phyloP scores from a whole-genome alignment of 2,113 vertebrate genomes.

The Tretioscincus oriximinensis region DNA sequence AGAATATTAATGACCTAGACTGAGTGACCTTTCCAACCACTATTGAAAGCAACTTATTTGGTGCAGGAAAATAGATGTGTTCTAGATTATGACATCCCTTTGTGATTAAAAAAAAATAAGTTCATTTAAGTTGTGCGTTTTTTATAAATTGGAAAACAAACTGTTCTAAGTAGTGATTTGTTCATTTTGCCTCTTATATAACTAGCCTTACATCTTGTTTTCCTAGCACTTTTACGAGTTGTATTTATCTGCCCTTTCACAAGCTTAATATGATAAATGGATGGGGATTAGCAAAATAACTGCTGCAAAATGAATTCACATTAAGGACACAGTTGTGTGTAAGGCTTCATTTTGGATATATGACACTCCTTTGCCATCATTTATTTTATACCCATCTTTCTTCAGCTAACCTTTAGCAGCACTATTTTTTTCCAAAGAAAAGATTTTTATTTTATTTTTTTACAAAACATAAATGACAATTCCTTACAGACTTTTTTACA shows the following conservation, averaged over 20 bases:
- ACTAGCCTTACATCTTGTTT: background rate
- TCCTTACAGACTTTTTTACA: too few relatives aligned
- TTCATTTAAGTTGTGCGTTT: slow-evolving; percentile 12
- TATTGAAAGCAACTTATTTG: background rate
- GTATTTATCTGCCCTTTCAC: background rate
- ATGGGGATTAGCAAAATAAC: slow-evolving; percentile 22
- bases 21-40: slow-evolving; percentile 11
- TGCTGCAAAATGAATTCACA: slow-evolving; percentile 3
- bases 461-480: too few relatives aligned
- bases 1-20: slow-evolving; percentile 27
- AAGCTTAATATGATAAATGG: background rate
- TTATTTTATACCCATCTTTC: too few relatives aligned
- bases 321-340: slow-evolving; percentile 32
- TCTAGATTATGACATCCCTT: slow-evolving; percentile 18
- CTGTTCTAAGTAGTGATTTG: slow-evolving; percentile 24
- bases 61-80: background rate
- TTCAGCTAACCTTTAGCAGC: too few relatives aligned
- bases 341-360: too few relatives aligned
- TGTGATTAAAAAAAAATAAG: slow-evolving; percentile 16
- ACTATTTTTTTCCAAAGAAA: too few relatives aligned
- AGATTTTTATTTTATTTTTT: too few relatives aligned
- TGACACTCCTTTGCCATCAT: too few relatives aligned
- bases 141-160: slow-evolving; percentile 26
- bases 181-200: slow-evolving; percentile 24
- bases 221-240: background rate